Base-by-base conservation (phyloP, 2,113 vertebrate species). In the Elanus axillaris region DNA sequence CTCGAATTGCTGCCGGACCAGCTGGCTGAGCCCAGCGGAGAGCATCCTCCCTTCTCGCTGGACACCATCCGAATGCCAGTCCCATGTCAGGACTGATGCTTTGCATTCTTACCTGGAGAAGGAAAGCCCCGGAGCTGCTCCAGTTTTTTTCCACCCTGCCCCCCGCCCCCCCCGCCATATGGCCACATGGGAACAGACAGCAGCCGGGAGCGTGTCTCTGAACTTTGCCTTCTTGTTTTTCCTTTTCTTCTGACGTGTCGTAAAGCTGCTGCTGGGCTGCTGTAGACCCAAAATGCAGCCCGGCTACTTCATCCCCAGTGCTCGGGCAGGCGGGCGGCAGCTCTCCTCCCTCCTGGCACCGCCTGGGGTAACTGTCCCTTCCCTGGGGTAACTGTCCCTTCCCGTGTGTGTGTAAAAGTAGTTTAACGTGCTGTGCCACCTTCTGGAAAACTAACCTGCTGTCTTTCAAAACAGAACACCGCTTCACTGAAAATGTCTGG, bases 401-500 rank as follows among this genome's bases (percentile, higher is more conserved):
- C 47, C 62, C 40, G 21, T 4, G 6, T 67, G 6, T 27, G 23
- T 15, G 16, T 25, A 10, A 13, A 29, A 73, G n/a, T n/a, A 25
- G 29, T 7, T 81, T 19, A 14, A 62, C 2, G 2, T 9, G 32
- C 64, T 4, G 31, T 42, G 63, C 18, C 17, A 5, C 59, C 76
- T 31, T 2, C 52, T 58, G 88, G 48, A 63, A 43, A 64, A 60
- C 32, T 81, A 55, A 77, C 11, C 21, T 1, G 0, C 22, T 75
- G 45, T 72, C 47, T 94, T 53, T 81, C 83, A 7, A 20, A 77
- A 53, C 95, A 98, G 97, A 87, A 31, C 82, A 29, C 94, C 66
- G 26, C 38, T 27, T 3, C 14, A 2, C 62, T 95, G 75, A 99
- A 97, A 88, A 99, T 99, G 99, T 99, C 99, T 36, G 98, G 98